These are phyloP conservation scores for Drosophila affinis DNA, from an alignment of 2,888 invertebrate genomes.

Conservation along the genomic window DNA sequence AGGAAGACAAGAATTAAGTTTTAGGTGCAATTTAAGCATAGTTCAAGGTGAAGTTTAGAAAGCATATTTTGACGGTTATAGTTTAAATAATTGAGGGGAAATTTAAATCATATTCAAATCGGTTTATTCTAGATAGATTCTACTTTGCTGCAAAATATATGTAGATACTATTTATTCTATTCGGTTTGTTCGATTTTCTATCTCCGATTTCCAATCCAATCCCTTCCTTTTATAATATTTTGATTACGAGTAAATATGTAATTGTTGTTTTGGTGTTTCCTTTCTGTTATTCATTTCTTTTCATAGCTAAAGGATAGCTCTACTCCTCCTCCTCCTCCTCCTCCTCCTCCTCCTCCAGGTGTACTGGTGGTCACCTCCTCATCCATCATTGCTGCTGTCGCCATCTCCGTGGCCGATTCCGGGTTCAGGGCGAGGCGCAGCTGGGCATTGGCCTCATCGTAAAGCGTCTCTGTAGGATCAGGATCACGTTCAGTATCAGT, in stretches of 20 bases:
- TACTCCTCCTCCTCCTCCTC: conserved; percentile 39
- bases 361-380: conserved; percentile 37
- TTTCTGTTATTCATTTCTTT: conserved; percentile 59
- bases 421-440: conserved; percentile 69
- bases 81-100: neutral
- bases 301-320: conserved; percentile 49
- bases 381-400: conserved; percentile 42
- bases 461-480: conserved; percentile 64
- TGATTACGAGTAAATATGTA: conserved; percentile 65
- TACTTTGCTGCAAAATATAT: conserved; percentile 42
- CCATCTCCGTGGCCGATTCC: conserved; percentile 38
- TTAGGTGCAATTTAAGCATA: neutral
- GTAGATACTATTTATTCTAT: conserved; percentile 3
- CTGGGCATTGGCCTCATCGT: conserved; percentile 77
- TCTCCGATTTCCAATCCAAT: conserved; percentile 24
- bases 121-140: conserved; percentile 9
- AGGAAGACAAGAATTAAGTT: neutral
- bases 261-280: conserved; percentile 43
- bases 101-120: conserved; percentile 9
- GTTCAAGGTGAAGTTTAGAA: neutral
- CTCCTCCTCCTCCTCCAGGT: conserved; percentile 29
- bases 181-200: conserved; percentile 19
- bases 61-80: neutral
- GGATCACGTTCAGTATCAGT: neutral
- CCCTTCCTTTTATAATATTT: conserved; percentile 31